A percentile compares a stretch with the other conserved stretches of the same genome.
Conservation (phyloP, 2,888 invertebrate species). For the Drosophila nigricruria region DNA sequence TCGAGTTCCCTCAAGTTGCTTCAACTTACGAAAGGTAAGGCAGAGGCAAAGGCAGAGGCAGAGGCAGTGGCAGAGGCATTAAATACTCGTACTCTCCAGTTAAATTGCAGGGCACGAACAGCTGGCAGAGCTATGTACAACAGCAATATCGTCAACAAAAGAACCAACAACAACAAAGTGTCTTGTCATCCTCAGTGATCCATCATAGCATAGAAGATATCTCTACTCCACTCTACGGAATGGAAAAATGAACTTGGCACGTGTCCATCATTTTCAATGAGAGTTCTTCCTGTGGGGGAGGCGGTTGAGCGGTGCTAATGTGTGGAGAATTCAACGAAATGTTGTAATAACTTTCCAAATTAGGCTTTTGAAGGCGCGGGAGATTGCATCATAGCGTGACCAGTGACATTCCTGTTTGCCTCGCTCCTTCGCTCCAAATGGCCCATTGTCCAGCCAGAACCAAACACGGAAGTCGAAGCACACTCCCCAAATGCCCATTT, state of each 20-base stretch:
- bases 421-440: constrained; percentile 44
- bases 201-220: constrained; percentile 69
- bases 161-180: constrained; percentile 58
- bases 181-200: constrained; percentile 76
- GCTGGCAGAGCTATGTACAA: constrained; percentile 42
- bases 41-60: neutral
- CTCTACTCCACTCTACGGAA: constrained; percentile 21
- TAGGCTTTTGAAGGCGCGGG: constrained; percentile 52
- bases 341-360: constrained; percentile 69
- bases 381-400: constrained; percentile 51
- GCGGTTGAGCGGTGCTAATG: constrained; percentile 50
- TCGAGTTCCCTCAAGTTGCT: constrained; percentile 47
- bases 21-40: constrained; percentile 15
- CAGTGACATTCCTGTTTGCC: constrained; percentile 35
- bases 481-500: constrained; percentile 78
- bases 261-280: constrained; percentile 68
- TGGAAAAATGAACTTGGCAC: constrained; percentile 72
- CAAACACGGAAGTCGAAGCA: constrained; percentile 74
- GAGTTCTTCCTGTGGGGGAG: constrained; percentile 50
- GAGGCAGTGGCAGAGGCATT: constrained; percentile 62
- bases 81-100: constrained; percentile 70
- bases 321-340: constrained; percentile 44
- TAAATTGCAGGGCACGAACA: constrained; percentile 73
- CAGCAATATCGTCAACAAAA: constrained; percentile 37
- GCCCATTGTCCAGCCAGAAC: constrained; percentile 66